phyloP scores from a whole-genome alignment of 1,140 invertebrate species.

The Nomia melanderi region DNA sequence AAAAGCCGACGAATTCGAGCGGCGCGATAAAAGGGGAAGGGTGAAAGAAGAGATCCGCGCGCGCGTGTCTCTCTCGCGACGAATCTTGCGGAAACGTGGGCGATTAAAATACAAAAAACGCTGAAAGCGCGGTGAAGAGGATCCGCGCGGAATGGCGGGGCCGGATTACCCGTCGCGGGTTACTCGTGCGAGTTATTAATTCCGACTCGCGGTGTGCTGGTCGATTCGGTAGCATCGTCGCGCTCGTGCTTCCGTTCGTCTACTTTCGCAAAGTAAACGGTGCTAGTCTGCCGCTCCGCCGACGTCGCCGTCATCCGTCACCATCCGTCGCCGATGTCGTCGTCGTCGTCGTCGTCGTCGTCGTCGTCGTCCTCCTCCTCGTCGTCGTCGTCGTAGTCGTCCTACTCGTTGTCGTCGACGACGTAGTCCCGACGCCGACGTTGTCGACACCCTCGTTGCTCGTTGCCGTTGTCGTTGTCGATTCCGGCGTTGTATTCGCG shows the following conservation, averaged over 20 bases:
- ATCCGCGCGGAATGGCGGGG: slow-evolving; percentile 8
- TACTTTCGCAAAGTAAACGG: not conserved
- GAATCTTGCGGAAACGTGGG: slow-evolving; percentile 24
- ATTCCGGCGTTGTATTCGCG: slow-evolving; percentile 45
- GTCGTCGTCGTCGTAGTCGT: slow-evolving; percentile 31
- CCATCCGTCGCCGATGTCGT: not conserved
- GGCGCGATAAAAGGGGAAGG: slow-evolving; percentile 9
- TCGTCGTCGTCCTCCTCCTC: not conserved
- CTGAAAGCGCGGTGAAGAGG: slow-evolving; percentile 25
- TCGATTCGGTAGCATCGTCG: slow-evolving; percentile 14
- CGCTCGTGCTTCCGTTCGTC: not conserved
- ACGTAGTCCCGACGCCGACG: not conserved
- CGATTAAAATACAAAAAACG: slow-evolving; percentile 29
- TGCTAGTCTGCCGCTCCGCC: not conserved
- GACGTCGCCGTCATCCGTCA: slow-evolving; percentile 4
- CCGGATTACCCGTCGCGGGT: not conserved
- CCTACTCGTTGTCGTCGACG: not conserved
- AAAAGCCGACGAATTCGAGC: slow-evolving; percentile 16
- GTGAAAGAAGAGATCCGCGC: no score
- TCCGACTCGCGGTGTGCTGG: slow-evolving; percentile 4
- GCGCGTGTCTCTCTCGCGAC: not conserved
- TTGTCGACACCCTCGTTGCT: not conserved
- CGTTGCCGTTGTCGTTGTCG: slow-evolving; percentile 28
- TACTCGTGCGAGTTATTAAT: slow-evolving; percentile 38
- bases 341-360: not conserved